phyloP scores from a whole-genome alignment of 2,888 invertebrate genomes.

The Galerucella nymphaeae region DNA sequence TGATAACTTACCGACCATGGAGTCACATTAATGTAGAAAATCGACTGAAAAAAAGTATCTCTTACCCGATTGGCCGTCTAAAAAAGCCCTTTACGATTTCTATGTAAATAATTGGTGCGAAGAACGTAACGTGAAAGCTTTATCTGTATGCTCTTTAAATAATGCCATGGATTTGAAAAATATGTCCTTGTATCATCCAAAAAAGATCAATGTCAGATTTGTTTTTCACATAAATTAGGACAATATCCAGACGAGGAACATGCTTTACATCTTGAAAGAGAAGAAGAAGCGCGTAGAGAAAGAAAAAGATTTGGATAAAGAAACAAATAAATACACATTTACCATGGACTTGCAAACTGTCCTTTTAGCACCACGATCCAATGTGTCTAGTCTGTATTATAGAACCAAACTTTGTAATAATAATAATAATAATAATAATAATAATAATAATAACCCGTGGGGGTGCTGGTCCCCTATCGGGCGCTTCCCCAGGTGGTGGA shows the following conservation, averaged over 20 bases:
- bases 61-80: constrained; percentile 32
- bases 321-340: constrained; percentile 33
- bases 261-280: constrained; percentile 27
- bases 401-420: constrained; percentile 8
- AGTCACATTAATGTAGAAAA: constrained; percentile 37
- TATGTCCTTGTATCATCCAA: constrained; percentile 34
- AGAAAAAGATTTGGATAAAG: constrained; percentile 35
- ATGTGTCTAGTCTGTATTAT: constrained; percentile 12
- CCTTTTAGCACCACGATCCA: constrained; percentile 20
- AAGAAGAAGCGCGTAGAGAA: constrained; percentile 33
- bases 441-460: too few relatives aligned
- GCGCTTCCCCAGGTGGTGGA: too few relatives aligned
- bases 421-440: too few relatives aligned
- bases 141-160: constrained; percentile 32
- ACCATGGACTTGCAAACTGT: constrained; percentile 39
- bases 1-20: constrained; percentile 18
- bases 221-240: constrained; percentile 29
- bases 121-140: constrained; percentile 2
- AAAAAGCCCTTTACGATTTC: constrained; percentile 35
- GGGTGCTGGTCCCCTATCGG: too few relatives aligned
- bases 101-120: constrained; percentile 33
- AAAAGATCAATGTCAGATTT: constrained; percentile 39
- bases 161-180: constrained; percentile 34
- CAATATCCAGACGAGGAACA: constrained; percentile 29
- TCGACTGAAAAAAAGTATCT: constrained; percentile 38